Base-by-base conservation (phyloP, 2,888 invertebrate species). In the Eupithecia tripunctaria region DNA sequence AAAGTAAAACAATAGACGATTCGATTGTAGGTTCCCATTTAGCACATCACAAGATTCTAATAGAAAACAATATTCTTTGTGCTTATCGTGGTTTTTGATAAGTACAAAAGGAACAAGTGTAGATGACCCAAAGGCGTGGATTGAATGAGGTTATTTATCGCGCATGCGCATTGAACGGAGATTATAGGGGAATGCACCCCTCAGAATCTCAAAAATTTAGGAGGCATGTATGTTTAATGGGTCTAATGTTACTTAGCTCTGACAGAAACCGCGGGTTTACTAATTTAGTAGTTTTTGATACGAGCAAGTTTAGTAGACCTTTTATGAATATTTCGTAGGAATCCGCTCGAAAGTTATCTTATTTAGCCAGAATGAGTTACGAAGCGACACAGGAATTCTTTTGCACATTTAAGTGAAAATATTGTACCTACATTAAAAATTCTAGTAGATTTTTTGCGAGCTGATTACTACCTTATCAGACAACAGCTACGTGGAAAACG, bases 121-220 rank as follows among this genome's bases (percentile, higher is more conserved):
- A 84, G 86, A 86, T 87, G 87, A 86, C 84, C 86, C 81, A 83
- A n/a, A 92, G 91, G 91, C 89, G 92, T 92, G 92, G 91, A 92
- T 89, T 89, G 88, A 89, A 88, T 89, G 90, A 91, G 91, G 91
- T 93, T 93, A 91, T 89, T 91, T 89, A 68, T 41, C 70, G 90
- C 89, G 89, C 94, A 87, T 94, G 94, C 94, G 94, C 93, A 91
- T 63, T 89, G 77, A 47, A 73, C 70, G 38, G 68, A 66, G 67
- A 67, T 68, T 71, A 51, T 75, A 77, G 78, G 81, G 80, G 75
- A 73, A 78, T 78, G 76, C 75, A 75, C 76, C 74, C 75, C 73
- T 21, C 36, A 36, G 21, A 38, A 38, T 38, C 21, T 64, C 15
- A 64, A 41, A 64, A 29, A 65, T 65, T 43, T 25, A 43, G 59